Conservation (phyloP, 2,113 vertebrate genomes). For the Recurvirostra avosetta region DNA sequence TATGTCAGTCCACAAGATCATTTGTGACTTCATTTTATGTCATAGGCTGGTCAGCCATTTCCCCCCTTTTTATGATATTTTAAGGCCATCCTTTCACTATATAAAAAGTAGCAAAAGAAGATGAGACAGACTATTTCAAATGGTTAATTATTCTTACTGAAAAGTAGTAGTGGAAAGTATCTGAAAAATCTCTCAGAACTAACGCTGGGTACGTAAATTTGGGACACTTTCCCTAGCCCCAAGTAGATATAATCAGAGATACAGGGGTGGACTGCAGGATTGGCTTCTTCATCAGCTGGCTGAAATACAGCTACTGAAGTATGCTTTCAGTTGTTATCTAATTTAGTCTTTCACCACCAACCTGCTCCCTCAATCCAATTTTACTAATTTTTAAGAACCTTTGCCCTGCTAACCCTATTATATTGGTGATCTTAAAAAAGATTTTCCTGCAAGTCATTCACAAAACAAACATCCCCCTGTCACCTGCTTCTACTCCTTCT, state of each 20-base stretch:
- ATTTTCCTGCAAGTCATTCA: not conserved
- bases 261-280: not conserved
- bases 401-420: not conserved
- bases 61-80: not conserved
- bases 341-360: not conserved
- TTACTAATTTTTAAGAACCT: conserved; percentile 6
- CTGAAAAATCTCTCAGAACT: not conserved
- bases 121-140: not conserved
- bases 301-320: not conserved
- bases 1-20: not conserved
- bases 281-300: not conserved
- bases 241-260: not conserved
- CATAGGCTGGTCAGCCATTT: not conserved
- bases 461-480: not conserved
- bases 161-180: not conserved
- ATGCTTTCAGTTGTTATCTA: not conserved
- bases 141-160: not conserved
- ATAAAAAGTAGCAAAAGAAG: not conserved
- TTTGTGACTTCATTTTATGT: not conserved
- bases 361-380: conserved; percentile 1
- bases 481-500: not conserved
- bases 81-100: not conserved
- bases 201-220: accelerated
- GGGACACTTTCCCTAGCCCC: not conserved
- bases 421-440: not conserved